Evolutionary conservation across 2,113 vertebrate species (phyloP).

Genomic region (Tychaedon coryphoeus): DNA sequence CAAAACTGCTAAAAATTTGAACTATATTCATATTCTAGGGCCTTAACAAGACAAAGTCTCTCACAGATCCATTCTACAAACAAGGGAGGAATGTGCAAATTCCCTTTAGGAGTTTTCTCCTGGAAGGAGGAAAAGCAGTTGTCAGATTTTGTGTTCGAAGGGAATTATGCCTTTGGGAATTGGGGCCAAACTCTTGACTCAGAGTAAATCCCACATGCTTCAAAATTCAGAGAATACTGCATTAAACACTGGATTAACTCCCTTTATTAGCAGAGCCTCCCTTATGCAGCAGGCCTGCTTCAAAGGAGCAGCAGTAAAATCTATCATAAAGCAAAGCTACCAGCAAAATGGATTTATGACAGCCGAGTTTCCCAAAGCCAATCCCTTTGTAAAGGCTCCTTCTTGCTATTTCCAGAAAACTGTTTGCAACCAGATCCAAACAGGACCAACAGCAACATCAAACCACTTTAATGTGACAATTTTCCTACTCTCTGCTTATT

Average conservation of each 20-base stretch:
- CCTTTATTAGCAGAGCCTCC: background rate
- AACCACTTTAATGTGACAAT: background rate
- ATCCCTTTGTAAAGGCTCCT: background rate
- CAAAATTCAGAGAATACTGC: background rate
- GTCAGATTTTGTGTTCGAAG: background rate
- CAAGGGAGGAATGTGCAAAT: background rate
- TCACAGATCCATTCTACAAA: background rate
- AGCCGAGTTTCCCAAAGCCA: background rate
- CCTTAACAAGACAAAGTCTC: background rate
- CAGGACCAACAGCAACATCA: background rate
- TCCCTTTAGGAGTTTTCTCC: background rate
- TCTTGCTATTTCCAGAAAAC: background rate
- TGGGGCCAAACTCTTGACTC: background rate
- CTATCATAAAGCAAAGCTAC: background rate
- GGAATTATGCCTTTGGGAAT: background rate
- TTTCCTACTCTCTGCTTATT: background rate
- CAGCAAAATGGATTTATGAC: rapidly evolving
- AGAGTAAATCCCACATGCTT: background rate
- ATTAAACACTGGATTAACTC: background rate
- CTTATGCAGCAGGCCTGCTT: background rate
- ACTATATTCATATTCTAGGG: rapidly evolving
- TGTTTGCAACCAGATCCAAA: background rate
- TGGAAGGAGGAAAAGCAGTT: background rate
- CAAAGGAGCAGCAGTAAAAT: background rate
- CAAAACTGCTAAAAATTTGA: background rate